Evolutionary conservation across 2,113 vertebrate genomes (phyloP).

Genomic region (Equus quagga): DNA sequence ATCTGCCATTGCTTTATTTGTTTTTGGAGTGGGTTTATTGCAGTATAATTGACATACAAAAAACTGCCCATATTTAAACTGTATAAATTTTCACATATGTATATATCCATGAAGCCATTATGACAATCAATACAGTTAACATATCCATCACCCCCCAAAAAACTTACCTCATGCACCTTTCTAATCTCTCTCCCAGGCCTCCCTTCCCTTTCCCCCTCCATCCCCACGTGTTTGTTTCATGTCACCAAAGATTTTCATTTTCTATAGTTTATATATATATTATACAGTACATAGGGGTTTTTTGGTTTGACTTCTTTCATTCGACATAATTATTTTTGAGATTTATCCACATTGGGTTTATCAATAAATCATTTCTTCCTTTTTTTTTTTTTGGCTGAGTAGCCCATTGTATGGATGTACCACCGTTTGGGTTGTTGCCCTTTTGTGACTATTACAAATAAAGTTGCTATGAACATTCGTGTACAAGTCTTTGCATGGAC

Average conservation of each 20-base stretch:
- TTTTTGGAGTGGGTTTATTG: not conserved
- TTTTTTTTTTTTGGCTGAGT: not conserved
- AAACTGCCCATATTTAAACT: not conserved
- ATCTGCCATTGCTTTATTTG: not conserved
- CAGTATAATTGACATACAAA: not conserved
- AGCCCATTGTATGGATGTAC: not conserved
- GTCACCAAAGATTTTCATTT: not conserved
- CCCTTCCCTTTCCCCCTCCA: not conserved
- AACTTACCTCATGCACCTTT: not conserved
- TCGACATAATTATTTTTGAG: not conserved
- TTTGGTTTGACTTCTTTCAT: not conserved
- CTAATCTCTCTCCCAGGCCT: not conserved
- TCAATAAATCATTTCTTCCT: not conserved
- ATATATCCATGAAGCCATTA: not conserved
- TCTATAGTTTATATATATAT: not conserved
- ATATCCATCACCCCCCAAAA: accelerated
- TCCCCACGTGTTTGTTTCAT: not conserved
- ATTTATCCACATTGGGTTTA: not conserved
- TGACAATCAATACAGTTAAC: accelerated
- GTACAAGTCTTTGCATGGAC: not conserved
- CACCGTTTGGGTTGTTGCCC: not conserved
- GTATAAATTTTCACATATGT: not conserved
- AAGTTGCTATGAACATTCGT: not conserved
- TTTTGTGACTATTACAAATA: not conserved
- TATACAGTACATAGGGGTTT: not conserved